Evolutionary conservation across 2,888 invertebrate species (phyloP), one percentile per base, ranked within the genome.

Genomic region (Protonemura montana): DNA sequence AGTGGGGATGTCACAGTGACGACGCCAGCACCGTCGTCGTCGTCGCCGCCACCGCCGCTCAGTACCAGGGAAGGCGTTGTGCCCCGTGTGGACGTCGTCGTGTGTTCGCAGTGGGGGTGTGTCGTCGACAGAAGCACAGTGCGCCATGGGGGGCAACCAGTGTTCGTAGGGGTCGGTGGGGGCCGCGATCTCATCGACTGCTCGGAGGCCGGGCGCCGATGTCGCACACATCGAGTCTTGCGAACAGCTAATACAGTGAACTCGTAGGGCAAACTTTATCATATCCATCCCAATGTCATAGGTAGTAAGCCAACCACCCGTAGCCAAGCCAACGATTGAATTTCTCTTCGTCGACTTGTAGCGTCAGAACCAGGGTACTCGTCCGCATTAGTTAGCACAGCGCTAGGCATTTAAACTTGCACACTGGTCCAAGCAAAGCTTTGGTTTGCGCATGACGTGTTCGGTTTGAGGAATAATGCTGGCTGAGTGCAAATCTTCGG

Each of bases 391-490:
- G 13, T 7, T 59, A 59, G 59, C 59, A 1, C 3, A 35, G 10
- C 29, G 81, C 21, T 81, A 29, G 81, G 16, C 29, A 30, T 81
- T 29, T 29, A 5, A 30, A 81, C 25, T 29, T 29, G 30, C 29
- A 29, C 30, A 30, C 5, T 26, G 5, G 29, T 81, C 81, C 29
- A 81, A n/a, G 81, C 30, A 29, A 81, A 81, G 78, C 30, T 81
- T 21, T 29, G 81, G 30, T 29, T 27, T 30, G 81, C 81, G 29
- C 81, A 29, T 84, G 84, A 3, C 76, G 84, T 84, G 84, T 84
- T 42, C 59, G 76, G 27, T 26, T 84, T 84, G 84, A 59, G 59
- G 84, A 59, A 84, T 84, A 84, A 84, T 84, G 84, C 84, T 84
- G 76, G 84, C 42, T 84, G 84, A 84, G 76, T 84, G 76, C 76